phyloP scores from a whole-genome alignment of 2,113 vertebrate genomes.

The Chloebia gouldiae region DNA sequence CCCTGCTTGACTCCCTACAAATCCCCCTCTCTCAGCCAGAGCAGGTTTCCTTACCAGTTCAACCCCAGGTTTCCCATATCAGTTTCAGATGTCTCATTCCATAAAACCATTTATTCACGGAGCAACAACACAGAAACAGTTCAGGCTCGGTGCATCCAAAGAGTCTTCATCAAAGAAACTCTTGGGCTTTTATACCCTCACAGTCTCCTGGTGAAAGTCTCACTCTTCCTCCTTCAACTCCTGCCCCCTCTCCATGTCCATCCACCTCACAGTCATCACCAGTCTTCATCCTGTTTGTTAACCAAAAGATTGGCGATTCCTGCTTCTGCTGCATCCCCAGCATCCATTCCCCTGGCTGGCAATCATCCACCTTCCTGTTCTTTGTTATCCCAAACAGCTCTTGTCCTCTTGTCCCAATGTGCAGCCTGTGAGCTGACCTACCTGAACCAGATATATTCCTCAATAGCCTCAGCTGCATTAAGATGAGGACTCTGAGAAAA shows the following conservation, averaged over 20 bases:
- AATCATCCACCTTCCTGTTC: background rate
- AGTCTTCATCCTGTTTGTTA: background rate
- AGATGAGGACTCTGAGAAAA: background rate
- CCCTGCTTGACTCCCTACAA: background rate
- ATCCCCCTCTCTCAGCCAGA: background rate
- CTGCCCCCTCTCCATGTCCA: background rate
- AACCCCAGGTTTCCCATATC: background rate
- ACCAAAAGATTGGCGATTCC: background rate
- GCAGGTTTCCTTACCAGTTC: background rate
- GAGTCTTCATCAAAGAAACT: background rate
- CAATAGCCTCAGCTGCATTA: background rate
- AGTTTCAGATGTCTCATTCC: background rate
- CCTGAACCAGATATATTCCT: background rate
- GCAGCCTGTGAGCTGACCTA: background rate
- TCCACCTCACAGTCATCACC: background rate
- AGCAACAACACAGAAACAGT: background rate
- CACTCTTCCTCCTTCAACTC: rapidly evolving
- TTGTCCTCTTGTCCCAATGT: background rate
- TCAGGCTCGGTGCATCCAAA: background rate
- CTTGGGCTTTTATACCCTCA: background rate
- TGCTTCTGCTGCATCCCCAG: background rate
- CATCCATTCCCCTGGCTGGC: background rate
- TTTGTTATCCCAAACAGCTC: background rate
- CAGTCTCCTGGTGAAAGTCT: background rate
- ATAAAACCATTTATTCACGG: background rate